A percentile compares a stretch with the other conserved stretches of the same genome.
These are phyloP conservation scores for Plutomurus gul DNA, from an alignment of 1,140 invertebrate species.

Conservation along the genomic window DNA sequence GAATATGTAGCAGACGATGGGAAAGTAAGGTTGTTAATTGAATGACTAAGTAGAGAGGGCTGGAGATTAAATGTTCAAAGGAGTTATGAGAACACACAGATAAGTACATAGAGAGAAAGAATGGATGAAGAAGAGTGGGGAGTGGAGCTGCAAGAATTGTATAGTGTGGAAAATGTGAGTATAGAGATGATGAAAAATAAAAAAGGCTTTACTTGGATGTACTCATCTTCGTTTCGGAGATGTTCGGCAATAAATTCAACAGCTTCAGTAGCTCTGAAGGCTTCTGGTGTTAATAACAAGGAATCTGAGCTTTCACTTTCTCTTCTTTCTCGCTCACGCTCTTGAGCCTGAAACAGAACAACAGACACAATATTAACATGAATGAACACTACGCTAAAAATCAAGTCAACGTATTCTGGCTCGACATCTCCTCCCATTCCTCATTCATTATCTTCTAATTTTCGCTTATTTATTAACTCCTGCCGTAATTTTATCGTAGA, in stretches of 20 bases:
- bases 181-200: neutral
- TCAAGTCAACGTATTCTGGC: neutral
- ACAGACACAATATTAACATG: conserved; percentile 11
- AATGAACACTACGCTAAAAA: too few relatives aligned
- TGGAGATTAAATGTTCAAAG: too few relatives aligned
- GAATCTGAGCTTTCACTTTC: conserved; percentile 91
- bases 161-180: neutral
- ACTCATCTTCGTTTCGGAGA: conserved; percentile 92
- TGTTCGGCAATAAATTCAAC: conserved; percentile 98
- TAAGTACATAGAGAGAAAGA: too few relatives aligned
- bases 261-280: conserved; percentile 89
- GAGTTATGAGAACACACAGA: too few relatives aligned
- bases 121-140: neutral
- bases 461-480: conserved; percentile 9
- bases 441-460: conserved; percentile 5
- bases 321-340: conserved; percentile 65
- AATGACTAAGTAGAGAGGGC: too few relatives aligned
- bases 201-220: conserved; percentile 79
- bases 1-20: too few relatives aligned
- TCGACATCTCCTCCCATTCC: neutral
- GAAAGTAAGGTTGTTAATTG: too few relatives aligned
- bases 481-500: conserved; percentile 3
- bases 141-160: neutral
- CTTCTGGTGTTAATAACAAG: conserved; percentile 85
- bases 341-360: conserved; percentile 50